Evolutionary conservation across 1,140 invertebrate genomes (phyloP).

Genomic region (Holcopasites calliopsidis): DNA sequence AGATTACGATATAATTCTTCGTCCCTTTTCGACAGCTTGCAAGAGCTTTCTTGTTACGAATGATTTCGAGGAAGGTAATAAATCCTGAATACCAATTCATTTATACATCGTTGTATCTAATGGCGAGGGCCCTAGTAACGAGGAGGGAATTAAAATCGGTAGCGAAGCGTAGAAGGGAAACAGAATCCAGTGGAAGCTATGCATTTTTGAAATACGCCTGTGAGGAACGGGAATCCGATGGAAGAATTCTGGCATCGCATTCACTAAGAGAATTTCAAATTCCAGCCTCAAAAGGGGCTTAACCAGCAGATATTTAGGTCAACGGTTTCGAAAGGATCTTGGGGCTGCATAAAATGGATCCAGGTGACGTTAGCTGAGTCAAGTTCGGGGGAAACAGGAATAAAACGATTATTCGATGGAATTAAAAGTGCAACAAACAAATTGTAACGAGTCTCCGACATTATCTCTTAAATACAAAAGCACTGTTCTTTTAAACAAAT

Average conservation of each 20-base stretch:
- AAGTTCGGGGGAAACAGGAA: not conserved
- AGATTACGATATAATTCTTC: no score
- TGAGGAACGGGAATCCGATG: not conserved
- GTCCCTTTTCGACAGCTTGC: no score
- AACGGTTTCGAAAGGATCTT: not conserved
- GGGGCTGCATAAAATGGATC: conserved; percentile 3
- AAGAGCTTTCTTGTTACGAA: no score
- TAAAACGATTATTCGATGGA: no score
- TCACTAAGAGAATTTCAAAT: conserved; percentile 31
- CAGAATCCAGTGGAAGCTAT: not conserved
- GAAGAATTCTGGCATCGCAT: conserved; percentile 17
- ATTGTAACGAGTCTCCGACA: no score
- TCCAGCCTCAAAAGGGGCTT: not conserved
- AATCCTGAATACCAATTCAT: no score
- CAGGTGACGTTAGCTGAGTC: not conserved
- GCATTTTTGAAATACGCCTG: conserved; percentile 20
- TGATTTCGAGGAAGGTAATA: no score
- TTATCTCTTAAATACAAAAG: no score
- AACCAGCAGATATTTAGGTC: conserved; percentile 12
- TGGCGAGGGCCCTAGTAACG: not conserved
- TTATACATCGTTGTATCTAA: not conserved
- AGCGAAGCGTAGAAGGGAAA: not conserved
- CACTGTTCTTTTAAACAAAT: no score
- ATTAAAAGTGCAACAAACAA: no score
- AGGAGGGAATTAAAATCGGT: not conserved